Evolutionary conservation across 2,797 vertebrate genomes (phyloP), one percentile per base, ranked within the genome.

Genomic region (Enteromius anoplus): DNA sequence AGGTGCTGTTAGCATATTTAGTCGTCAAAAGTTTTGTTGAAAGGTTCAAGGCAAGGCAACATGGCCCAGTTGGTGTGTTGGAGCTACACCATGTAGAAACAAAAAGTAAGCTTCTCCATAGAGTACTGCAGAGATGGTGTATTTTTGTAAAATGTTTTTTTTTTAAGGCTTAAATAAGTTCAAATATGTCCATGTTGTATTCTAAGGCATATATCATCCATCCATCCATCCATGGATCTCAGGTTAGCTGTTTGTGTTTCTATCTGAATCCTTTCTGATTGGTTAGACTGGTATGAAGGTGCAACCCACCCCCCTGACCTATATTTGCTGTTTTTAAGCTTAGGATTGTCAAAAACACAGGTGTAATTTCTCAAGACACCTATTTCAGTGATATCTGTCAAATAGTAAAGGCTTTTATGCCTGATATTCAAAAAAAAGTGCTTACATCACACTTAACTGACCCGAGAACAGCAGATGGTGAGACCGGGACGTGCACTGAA

Each of bases 391-490:
- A 55, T 76, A 58, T 53, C 37, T 76, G 60, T 68, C 49, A 32
- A 64, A 68, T 12, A 32, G 0, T 34, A 4, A 17, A 10, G 17
- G 45, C 32, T 69, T 70, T 49, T 47, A 34, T 47, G 65, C 49
- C 26, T 5, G 34, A 21, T 53, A 75, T 66, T 15, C 1, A 65
- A 77, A 53, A 21, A 19, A 75, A 82, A 55, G 4, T 5, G 17
- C 37, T 60, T 32, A 77, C 26, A 21, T 32, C 45, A 66, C 42
- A 53, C 49, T 78, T 83, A 49, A 34, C 53, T 71, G 55, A 60
- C 73, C 21, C 34, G 23, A 78, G 40, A 70, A 62, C 37, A 47
- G 34, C 71, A 82, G 81, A 69, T 76, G 64, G 34, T 65, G 42
- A 5, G 17, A 32, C 23, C 21, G 29, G 29, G 7, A 45, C 2